These are phyloP conservation scores for Dendrocopos noguchii DNA, from an alignment of 2,113 vertebrate genomes.

Conservation along the genomic window DNA sequence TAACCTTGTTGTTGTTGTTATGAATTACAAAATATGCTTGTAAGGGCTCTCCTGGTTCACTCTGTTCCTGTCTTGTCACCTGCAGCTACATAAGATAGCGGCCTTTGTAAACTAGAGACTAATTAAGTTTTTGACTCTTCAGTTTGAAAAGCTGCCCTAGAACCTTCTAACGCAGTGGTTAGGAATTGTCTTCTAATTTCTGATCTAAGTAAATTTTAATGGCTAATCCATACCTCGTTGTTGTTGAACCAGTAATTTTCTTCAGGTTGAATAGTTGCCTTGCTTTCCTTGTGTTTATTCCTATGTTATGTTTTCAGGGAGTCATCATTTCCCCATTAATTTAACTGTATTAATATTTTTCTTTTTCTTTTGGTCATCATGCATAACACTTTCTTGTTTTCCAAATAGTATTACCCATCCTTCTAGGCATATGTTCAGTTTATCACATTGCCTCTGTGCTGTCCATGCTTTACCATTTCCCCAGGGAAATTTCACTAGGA, in stretches of 20 bases:
- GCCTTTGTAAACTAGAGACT: not conserved
- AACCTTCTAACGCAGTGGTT: not conserved
- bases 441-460: not conserved
- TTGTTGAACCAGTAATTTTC: not conserved
- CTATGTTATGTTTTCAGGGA: not conserved
- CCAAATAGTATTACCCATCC: not conserved
- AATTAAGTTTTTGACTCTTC: not conserved
- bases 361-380: not conserved
- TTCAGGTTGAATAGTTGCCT: not conserved
- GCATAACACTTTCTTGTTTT: not conserved
- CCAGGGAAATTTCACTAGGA: not conserved
- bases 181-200: slow-evolving; percentile 6
- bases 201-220: slow-evolving; percentile 8
- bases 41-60: not conserved
- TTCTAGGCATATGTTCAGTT: not conserved
- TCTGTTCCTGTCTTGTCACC: not conserved
- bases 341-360: not conserved
- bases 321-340: not conserved
- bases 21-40: not conserved
- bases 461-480: not conserved
- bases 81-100: not conserved
- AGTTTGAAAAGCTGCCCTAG: not conserved
- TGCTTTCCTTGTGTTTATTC: not conserved
- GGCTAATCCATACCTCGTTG: not conserved
- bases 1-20: not conserved